Conservation (phyloP, 2,113 vertebrate genomes). For the Mormyrus lacerda region DNA sequence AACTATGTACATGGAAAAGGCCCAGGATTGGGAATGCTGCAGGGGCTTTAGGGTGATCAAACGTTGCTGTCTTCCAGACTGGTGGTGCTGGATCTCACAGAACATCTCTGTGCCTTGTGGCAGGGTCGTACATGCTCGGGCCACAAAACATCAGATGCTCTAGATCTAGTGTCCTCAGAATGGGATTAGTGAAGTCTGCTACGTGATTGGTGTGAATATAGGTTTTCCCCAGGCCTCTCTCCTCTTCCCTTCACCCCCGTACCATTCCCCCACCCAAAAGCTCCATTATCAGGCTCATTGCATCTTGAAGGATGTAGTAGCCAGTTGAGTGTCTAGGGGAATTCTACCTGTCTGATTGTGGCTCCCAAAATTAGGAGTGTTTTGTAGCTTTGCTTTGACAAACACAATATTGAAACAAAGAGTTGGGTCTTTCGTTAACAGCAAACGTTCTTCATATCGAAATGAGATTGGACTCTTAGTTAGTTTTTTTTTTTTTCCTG, state of each 20-base stretch:
- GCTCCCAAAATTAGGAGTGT: neutral
- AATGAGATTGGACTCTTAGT: neutral
- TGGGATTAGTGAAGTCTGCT: neutral
- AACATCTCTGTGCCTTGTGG: neutral
- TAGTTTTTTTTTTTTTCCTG: neutral
- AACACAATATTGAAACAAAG: neutral
- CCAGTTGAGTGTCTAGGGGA: neutral
- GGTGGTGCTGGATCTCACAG: neutral
- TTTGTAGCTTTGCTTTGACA: neutral
- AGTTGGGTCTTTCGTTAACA: neutral
- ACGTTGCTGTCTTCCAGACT: neutral
- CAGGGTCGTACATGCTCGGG: neutral
- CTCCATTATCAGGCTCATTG: neutral
- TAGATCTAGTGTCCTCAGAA: neutral
- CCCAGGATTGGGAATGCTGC: neutral
- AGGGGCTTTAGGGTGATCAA: neutral
- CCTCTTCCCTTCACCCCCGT: neutral
- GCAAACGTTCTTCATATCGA: neutral
- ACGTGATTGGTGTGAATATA: constrained; percentile 1
- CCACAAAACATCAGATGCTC: neutral
- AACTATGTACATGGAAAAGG: neutral
- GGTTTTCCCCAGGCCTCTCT: neutral
- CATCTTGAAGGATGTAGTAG: neutral
- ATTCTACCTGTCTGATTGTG: neutral
- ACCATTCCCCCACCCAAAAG: constrained; percentile 3